Conservation (phyloP, 2,113 vertebrate genomes). For the Baryphthengus martii region DNA sequence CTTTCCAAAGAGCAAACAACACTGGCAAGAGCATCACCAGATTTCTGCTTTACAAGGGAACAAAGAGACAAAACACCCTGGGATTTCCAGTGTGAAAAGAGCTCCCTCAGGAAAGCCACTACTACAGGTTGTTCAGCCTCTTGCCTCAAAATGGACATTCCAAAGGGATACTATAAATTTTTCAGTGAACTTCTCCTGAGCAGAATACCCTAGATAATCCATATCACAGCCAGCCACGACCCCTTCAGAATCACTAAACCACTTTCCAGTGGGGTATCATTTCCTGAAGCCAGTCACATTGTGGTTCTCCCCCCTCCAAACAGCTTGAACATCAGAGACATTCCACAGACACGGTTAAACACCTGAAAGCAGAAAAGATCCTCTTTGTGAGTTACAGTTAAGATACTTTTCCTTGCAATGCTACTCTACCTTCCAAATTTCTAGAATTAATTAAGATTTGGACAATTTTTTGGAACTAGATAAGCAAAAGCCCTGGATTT, state of each 20-base stretch:
- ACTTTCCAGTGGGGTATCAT: accelerated
- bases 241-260: not conserved
- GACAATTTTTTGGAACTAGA: not conserved
- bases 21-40: not conserved
- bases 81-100: not conserved
- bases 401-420: not conserved
- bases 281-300: not conserved
- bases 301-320: not conserved
- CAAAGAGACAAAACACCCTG: not conserved
- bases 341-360: not conserved
- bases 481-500: not conserved
- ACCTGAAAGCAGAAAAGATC: not conserved
- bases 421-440: not conserved
- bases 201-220: not conserved
- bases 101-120: not conserved
- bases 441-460: not conserved
- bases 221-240: not conserved
- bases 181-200: not conserved
- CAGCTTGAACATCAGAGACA: not conserved
- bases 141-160: not conserved
- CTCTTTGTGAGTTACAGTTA: not conserved
- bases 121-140: not conserved
- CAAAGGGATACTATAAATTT: not conserved
- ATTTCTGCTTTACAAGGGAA: not conserved
- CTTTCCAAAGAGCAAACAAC: not conserved